Evolutionary conservation across 2,113 vertebrate species (phyloP).

Genomic region (Notarius quadriscutis): DNA sequence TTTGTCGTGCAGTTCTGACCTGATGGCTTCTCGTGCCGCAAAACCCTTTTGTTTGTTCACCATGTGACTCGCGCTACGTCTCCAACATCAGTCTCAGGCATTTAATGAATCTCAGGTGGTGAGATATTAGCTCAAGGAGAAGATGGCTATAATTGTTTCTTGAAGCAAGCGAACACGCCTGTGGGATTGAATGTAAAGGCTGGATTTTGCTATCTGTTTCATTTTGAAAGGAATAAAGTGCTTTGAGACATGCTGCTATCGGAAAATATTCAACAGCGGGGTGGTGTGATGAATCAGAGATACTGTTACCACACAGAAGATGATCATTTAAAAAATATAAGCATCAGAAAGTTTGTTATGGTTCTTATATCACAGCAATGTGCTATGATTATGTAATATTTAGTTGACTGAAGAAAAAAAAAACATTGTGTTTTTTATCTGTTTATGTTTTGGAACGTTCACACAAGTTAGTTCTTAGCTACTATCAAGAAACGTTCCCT

Average conservation of each 20-base stretch:
- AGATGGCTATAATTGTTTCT: constrained; percentile 1
- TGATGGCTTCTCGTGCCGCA: constrained; percentile 21
- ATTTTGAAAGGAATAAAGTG: not conserved
- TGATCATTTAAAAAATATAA: not conserved
- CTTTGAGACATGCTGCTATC: not conserved
- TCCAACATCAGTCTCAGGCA: not conserved
- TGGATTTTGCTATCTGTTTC: not conserved
- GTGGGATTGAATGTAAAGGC: not conserved
- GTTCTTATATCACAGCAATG: not conserved
- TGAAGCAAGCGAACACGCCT: not conserved
- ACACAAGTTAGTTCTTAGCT: not conserved
- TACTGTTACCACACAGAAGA: not conserved
- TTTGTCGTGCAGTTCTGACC: constrained; percentile 43
- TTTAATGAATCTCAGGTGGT: constrained; percentile 15
- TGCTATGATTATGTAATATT: not conserved
- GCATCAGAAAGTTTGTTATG: not conserved
- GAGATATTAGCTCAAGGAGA: not conserved
- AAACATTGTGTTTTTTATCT: not conserved
- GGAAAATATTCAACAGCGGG: not conserved
- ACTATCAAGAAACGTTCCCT: not conserved
- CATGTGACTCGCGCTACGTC: not conserved
- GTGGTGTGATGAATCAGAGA: not conserved
- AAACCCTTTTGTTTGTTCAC: constrained; percentile 42
- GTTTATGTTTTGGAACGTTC: not conserved
- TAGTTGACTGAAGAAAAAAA: not conserved